A percentile compares a stretch with the other conserved stretches of the same genome.
phyloP scores from a whole-genome alignment of 2,113 vertebrate species.

The Thamnaconus septentrionalis region DNA sequence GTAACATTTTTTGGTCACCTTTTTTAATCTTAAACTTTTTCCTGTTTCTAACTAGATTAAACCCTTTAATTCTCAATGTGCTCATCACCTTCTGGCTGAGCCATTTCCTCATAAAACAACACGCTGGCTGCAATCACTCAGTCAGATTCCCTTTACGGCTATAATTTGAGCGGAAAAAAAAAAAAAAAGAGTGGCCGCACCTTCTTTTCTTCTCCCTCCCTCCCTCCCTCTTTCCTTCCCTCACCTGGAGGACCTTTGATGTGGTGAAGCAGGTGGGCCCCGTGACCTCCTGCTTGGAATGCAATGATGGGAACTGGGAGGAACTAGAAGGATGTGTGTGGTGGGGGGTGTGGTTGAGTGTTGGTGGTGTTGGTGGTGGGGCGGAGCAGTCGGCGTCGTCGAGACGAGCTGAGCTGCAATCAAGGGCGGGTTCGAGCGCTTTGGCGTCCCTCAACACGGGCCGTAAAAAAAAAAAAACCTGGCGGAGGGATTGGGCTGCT shows the following conservation, averaged over 20 bases:
- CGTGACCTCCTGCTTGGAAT: conserved; percentile 50
- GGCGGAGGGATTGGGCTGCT: conserved; percentile 12
- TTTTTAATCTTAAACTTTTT: too few relatives aligned
- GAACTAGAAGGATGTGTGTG: neutral
- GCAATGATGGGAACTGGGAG: conserved; percentile 54
- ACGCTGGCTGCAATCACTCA: too few relatives aligned
- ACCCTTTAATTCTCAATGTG: too few relatives aligned
- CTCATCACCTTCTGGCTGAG: too few relatives aligned
- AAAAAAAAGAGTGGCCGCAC: neutral
- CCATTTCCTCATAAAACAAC: too few relatives aligned
- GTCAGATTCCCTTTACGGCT: too few relatives aligned
- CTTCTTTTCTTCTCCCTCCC: conserved; percentile 21
- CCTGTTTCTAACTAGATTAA: too few relatives aligned
- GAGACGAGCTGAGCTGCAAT: conserved; percentile 33
- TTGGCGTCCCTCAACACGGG: conserved; percentile 15
- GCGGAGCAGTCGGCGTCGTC: too few relatives aligned
- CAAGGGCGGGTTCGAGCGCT: conserved; percentile 37
- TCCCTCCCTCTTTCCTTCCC: conserved; percentile 1
- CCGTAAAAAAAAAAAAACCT: conserved; percentile 34
- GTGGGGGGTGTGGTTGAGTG: too few relatives aligned
- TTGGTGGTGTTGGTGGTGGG: too few relatives aligned
- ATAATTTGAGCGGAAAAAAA: conserved; percentile 1
- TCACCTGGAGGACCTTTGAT: conserved; percentile 61
- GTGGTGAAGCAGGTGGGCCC: conserved; percentile 31
- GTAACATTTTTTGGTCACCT: too few relatives aligned